A percentile compares a stretch with the other conserved stretches of the same genome.
phyloP scores from a whole-genome alignment of 2,113 vertebrate species.

The Aphyosemion australe region DNA sequence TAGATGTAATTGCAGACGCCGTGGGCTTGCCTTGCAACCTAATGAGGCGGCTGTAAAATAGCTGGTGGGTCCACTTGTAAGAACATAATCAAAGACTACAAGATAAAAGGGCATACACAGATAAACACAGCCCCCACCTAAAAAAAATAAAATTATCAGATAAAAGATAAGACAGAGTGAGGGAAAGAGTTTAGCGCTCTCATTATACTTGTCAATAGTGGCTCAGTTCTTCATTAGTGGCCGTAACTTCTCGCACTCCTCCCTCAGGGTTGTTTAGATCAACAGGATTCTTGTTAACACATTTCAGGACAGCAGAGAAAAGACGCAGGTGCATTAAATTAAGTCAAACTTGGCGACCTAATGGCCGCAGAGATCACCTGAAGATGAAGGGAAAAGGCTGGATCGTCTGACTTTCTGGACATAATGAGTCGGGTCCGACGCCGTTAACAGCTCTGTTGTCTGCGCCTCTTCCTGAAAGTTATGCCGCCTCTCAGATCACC shows the following conservation, averaged over 20 bases:
- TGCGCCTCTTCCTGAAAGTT: conserved; percentile 30
- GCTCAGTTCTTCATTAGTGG: conserved; percentile 17
- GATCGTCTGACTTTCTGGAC: conserved; percentile 34
- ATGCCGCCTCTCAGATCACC: conserved; percentile 34
- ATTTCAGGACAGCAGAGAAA: conserved; percentile 10
- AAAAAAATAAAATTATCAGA: conserved; percentile 38
- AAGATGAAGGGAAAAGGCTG: conserved; percentile 43
- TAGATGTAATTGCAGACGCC: conserved; percentile 67
- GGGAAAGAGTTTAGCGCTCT: conserved; percentile 28
- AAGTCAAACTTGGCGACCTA: conserved; percentile 46
- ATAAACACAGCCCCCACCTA: conserved; percentile 34
- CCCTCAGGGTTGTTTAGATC: conserved; percentile 9
- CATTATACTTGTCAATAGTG: conserved; percentile 48
- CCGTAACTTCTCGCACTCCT: conserved; percentile 1
- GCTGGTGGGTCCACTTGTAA: conserved; percentile 61
- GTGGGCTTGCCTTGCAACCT: conserved; percentile 59
- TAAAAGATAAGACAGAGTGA: conserved; percentile 19
- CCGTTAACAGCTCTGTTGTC: conserved; percentile 33
- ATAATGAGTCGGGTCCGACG: conserved; percentile 56
- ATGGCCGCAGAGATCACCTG: conserved; percentile 51
- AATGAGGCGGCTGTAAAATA: conserved; percentile 64
- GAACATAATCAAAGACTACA: conserved; percentile 64
- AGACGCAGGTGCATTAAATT: conserved; percentile 9
- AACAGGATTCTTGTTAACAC: conserved; percentile 29
- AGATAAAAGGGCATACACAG: conserved; percentile 62